Percentiles rank a stretch among this genome's conserved stretches.
Evolutionary conservation across 2,888 invertebrate genomes (phyloP).

Genomic region (Sminthurinus aureus): DNA sequence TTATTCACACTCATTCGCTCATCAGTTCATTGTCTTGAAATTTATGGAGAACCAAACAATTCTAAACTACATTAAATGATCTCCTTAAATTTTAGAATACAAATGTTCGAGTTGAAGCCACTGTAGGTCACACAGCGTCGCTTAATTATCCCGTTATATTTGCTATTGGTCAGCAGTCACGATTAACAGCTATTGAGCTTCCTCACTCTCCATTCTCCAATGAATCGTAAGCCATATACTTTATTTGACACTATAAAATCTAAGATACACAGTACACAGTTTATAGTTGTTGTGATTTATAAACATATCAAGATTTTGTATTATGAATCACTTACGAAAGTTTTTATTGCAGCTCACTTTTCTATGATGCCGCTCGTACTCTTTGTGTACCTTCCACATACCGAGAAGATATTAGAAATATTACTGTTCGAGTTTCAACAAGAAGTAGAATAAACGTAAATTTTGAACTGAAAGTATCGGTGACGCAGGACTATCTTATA

Average conservation of each 20-base stretch:
- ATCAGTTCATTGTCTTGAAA: no score
- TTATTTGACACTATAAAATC: no score
- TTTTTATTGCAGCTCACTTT: conserved; percentile 28
- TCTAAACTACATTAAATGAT: no score
- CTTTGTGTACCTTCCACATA: conserved; percentile 43
- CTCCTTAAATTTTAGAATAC: no score
- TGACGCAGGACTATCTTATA: conserved; percentile 26
- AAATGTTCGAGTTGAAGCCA: conserved; percentile 49
- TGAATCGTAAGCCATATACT: conserved; percentile 15
- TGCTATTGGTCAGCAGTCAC: conserved; percentile 36
- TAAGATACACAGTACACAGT: no score
- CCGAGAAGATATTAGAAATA: conserved; percentile 24
- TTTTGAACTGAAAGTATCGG: conserved; percentile 16
- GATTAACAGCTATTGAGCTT: conserved; percentile 36
- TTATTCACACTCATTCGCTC: no score
- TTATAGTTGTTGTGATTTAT: no score
- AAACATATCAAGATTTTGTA: no score
- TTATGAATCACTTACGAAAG: no score
- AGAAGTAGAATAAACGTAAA: conserved; percentile 12
- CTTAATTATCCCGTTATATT: conserved; percentile 41
- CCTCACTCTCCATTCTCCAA: conserved; percentile 36
- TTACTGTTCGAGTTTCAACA: conserved; percentile 34
- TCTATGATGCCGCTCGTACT: conserved; percentile 46
- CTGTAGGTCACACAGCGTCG: conserved; percentile 18
- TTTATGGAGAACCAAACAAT: no score